Evolutionary conservation across 2,113 vertebrate genomes (phyloP), one percentile per base, ranked within the genome.

Genomic region (Xenopus borealis): DNA sequence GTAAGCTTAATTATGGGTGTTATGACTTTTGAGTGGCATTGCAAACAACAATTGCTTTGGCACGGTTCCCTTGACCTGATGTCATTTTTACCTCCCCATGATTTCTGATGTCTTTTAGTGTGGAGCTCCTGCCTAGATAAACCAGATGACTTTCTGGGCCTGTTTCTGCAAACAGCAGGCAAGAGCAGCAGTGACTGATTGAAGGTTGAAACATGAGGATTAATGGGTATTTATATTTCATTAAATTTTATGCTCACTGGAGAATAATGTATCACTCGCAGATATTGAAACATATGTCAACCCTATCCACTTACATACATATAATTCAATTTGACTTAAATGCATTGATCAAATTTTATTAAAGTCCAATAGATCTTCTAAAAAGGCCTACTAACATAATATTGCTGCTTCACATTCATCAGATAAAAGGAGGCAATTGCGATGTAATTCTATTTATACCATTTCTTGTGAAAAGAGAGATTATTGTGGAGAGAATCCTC

Each of bases 141-240:
- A 94, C 91, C 94, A 94, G 93, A 94, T 93, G 91, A 94, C 87
- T 93, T 92, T 92, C 92, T 91, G 86, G 89, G 88, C 87, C 88
- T 79, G 89, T 86, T 90, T 90, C 89, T 84, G 86, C 86, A 88
- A 93, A 87, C 92, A 94, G 93, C 92, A 91, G 93, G 91, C 90
- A 88, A 85, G 83, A 90, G 85, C 89, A 78, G 83, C 50, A 84
- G 83, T 94, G 92, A 95, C 90, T 93, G 92, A 94, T 93, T 92
- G 92, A n/a, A n/a, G n/a, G 89, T 88, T 91, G 93, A 95, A 94
- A 94, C 89, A 89, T 85, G 91, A 95, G 93, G 93, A 95, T 96
- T 96, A 96, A 98, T 97, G 94, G 93, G 92, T 95, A 97, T 98
- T 98, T 97, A 95, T 96, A 96, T 98, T 97, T 96, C 93, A 97